Evolutionary conservation across 92 coral and sea anemone species (phyloP).

Genomic region (Micromussa lordhowensis): DNA sequence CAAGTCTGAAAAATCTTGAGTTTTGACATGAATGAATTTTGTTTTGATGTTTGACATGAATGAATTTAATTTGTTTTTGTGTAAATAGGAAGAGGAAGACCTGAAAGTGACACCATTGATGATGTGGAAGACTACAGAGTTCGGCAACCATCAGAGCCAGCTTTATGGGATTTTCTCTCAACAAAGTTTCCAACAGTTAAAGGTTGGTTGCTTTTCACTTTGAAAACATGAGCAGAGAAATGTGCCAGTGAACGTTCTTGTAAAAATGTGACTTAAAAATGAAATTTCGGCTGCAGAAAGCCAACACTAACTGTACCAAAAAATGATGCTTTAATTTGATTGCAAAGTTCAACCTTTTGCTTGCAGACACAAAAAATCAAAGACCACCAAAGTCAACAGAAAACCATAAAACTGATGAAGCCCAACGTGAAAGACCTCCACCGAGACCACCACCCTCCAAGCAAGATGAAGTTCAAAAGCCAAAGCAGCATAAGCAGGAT

Average conservation of each 20-base stretch:
- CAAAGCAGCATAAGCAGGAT: conserved; percentile 31
- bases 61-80: background rate
- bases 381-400: conserved; percentile 19
- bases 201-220: background rate
- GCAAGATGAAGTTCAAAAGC: conserved; percentile 21
- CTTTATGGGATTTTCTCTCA: conserved; percentile 93
- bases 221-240: background rate
- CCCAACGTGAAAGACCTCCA: conserved; percentile 53
- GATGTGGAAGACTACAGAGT: conserved; percentile 82
- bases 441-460: conserved; percentile 47
- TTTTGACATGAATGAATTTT: background rate
- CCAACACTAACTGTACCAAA: too few relatives aligned
- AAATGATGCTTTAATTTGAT: background rate
- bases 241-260: too few relatives aligned
- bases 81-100: conserved; percentile 72
- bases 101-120: conserved; percentile 61
- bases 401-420: conserved; percentile 34
- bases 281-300: too few relatives aligned
- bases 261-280: too few relatives aligned
- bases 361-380: conserved; percentile 27
- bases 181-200: conserved; percentile 69
- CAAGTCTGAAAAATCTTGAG: too few relatives aligned
- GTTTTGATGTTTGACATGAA: too few relatives aligned
- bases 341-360: background rate
- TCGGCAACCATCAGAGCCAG: conserved; percentile 89